Evolutionary conservation across 2,888 invertebrate genomes (phyloP).

Genomic region (Rhaphigaster nebulosa): DNA sequence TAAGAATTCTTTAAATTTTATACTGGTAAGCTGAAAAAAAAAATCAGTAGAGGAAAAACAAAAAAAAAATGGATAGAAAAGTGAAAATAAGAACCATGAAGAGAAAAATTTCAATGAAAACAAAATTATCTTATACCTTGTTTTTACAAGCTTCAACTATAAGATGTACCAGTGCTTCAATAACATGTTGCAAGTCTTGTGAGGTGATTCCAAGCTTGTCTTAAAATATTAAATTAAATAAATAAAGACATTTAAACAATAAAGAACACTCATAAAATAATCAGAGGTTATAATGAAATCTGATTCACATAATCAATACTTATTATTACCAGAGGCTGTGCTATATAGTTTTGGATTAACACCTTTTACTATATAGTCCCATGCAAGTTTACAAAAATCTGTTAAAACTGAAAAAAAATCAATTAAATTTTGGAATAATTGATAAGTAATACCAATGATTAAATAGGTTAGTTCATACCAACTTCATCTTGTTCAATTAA

Average conservation of each 20-base stretch:
- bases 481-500: constrained; percentile 72
- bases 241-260: neutral
- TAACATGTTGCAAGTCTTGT: constrained; percentile 74
- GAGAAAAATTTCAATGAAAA: neutral
- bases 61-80: neutral
- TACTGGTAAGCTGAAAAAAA: constrained; percentile 69
- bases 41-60: neutral
- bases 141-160: constrained; percentile 80
- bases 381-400: constrained; percentile 79
- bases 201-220: constrained; percentile 75
- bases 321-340: constrained; percentile 74
- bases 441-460: neutral
- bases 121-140: constrained; percentile 70
- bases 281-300: neutral
- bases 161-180: constrained; percentile 82
- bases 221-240: constrained; percentile 67
- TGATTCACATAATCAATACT: neutral
- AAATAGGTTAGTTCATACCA: constrained; percentile 68
- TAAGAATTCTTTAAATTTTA: constrained; percentile 67
- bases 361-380: constrained; percentile 78
- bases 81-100: neutral
- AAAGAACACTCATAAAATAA: neutral
- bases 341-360: constrained; percentile 75
- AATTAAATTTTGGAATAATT: neutral
- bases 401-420: constrained; percentile 74